Evolutionary conservation across 1,140 invertebrate species (phyloP), one percentile per base, ranked within the genome.

Genomic region (Pomacea maculata): DNA sequence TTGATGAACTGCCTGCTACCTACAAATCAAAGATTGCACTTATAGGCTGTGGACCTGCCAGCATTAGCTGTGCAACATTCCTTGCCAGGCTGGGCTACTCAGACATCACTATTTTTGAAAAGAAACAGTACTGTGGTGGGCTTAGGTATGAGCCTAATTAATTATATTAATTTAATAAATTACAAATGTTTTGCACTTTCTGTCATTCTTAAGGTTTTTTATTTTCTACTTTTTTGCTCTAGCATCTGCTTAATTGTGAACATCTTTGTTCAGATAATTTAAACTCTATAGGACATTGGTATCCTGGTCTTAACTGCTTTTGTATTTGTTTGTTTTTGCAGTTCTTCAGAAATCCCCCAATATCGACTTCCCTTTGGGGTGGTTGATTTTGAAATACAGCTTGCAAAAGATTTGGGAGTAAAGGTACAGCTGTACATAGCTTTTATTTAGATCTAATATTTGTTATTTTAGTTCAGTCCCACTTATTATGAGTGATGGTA

Each of bases 31-130:
- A 95, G 91, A 96, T 99, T 67, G 97, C 96, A 1, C 89, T 99
- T 11, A 88, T 99, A 34, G 98, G 98, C 14, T 98, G 97, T 87
- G 98, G 98, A 1, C 98, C 98, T 1, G 97, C 98, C 8, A 97
- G 96, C n/a, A 93, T 99, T 61, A 98, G 97, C 9, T 99, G 98
- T 91, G 98, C 97, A 8, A 98, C 97, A 12, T 99, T 97, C 92
- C 92, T 99, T 7, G 97, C 95, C 1, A 93, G 98, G 65, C 92
- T 99, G 11, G 98, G 98, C 0, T 99, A 99, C 87, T 93, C 94
- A 8, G 92, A 99, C 88, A 93, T 99, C 7, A 98, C 95, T 0
- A 95, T 99, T 84, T 99, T 96, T 91, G 98, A 99, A 90, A 97
- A 96, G 87, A 91, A 97, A 85, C 91, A 94, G 8, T 97, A 95